Conservation (phyloP, 1,140 invertebrate genomes). For the Lepidurus couesii region DNA sequence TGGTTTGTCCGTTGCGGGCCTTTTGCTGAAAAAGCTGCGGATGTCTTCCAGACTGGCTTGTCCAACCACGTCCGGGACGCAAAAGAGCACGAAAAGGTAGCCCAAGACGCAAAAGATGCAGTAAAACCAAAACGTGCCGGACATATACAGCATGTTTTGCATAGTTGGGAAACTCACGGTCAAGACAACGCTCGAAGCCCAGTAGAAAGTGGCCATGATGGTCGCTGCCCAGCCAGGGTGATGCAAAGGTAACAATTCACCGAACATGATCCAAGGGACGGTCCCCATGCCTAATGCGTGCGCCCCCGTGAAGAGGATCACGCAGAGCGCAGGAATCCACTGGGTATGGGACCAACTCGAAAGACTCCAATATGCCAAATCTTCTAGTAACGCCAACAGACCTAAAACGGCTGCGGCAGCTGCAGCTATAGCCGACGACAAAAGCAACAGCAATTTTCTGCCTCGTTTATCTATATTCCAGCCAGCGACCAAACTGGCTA, state of each 20-base stretch:
- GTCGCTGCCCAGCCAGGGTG: slow-evolving; percentile 30
- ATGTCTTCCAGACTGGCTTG: slow-evolving; percentile 32
- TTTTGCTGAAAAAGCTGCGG: slow-evolving; percentile 31
- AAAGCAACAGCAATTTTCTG: slow-evolving; percentile 30
- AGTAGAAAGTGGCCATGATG: slow-evolving; percentile 29
- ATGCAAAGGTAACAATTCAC: slow-evolving; percentile 32
- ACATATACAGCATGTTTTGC: slow-evolving; percentile 34
- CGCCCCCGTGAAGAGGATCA: slow-evolving; percentile 33
- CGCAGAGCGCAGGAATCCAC: slow-evolving; percentile 33
- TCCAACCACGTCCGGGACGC: slow-evolving; percentile 31
- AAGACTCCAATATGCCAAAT: slow-evolving; percentile 24
- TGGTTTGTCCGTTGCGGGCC: slow-evolving; percentile 17
- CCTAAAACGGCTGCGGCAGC: slow-evolving; percentile 28
- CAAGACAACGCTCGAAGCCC: slow-evolving; percentile 29
- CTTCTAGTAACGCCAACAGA: slow-evolving; percentile 33
- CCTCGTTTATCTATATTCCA: slow-evolving; percentile 30
- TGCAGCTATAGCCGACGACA: slow-evolving; percentile 31
- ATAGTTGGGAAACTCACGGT: slow-evolving; percentile 29
- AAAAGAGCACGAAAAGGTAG: slow-evolving; percentile 34
- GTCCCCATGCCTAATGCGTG: slow-evolving; percentile 34
- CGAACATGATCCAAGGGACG: slow-evolving; percentile 32
- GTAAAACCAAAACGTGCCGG: slow-evolving; percentile 35
- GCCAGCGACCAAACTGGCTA: slow-evolving; percentile 27
- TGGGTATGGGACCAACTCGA: background rate
- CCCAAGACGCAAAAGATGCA: slow-evolving; percentile 35